Percentiles rank a stretch among this genome's conserved stretches.
Evolutionary conservation across 2,113 vertebrate genomes (phyloP).

Genomic region (Dromiciops gliroides): DNA sequence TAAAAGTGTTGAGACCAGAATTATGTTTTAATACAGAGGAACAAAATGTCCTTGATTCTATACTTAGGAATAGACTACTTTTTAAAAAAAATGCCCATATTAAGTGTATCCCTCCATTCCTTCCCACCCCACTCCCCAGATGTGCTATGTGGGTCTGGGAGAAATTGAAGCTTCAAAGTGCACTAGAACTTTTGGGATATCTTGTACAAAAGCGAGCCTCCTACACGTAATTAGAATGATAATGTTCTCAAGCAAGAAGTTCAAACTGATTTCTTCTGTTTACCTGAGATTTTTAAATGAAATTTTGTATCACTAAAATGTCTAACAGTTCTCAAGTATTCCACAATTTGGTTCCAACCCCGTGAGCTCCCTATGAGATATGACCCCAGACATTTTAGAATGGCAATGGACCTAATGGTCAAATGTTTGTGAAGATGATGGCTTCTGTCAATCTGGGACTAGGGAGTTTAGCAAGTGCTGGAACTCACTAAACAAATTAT

Average conservation of each 20-base stretch:
- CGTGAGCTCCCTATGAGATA: not conserved
- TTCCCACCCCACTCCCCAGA: not conserved
- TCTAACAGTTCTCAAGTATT: not conserved
- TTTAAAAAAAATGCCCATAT: not conserved
- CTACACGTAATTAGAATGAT: not conserved
- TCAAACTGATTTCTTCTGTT: not conserved
- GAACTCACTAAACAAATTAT: not conserved
- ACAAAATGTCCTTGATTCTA: constrained; percentile 2
- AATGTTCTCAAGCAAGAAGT: constrained; percentile 22
- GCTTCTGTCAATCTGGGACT: not conserved
- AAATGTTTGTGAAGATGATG: not conserved
- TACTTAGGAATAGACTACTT: constrained; percentile 34
- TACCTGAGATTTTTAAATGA: not conserved
- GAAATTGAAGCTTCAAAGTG: not conserved
- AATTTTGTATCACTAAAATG: not conserved
- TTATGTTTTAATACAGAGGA: constrained; percentile 39
- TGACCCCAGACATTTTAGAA: constrained; percentile 19
- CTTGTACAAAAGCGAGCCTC: not conserved
- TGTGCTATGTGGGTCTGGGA: not conserved
- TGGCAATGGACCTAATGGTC: not conserved
- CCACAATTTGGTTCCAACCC: constrained; percentile 7
- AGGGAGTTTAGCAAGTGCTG: not conserved
- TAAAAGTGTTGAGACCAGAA: not conserved
- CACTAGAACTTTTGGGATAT: not conserved
- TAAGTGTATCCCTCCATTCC: constrained; percentile 1